A percentile compares a stretch with the other conserved stretches of the same genome.
These are phyloP conservation scores for Acholoe squamosa DNA, from an alignment of 2,888 invertebrate genomes.

Conservation along the genomic window DNA sequence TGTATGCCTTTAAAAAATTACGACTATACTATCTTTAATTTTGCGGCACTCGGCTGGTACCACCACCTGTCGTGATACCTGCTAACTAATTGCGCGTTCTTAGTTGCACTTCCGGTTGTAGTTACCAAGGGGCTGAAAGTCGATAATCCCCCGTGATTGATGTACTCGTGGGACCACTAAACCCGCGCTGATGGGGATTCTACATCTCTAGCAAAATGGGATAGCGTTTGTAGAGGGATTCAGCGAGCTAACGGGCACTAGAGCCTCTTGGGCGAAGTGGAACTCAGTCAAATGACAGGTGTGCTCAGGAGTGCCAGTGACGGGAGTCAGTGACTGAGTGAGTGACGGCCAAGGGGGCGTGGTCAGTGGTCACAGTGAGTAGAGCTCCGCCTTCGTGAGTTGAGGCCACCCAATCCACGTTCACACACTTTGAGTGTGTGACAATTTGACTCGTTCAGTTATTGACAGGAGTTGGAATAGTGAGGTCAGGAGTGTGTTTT, in stretches of 20 bases:
- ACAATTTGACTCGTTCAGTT: no score
- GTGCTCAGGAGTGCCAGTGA: background rate
- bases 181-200: background rate
- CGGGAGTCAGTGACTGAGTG: background rate
- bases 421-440: no score
- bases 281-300: background rate
- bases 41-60: no score
- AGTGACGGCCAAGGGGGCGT: no score
- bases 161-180: background rate
- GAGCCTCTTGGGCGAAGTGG: background rate
- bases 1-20: no score
- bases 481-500: no score
- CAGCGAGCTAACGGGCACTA: background rate
- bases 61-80: no score
- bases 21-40: no score
- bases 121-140: background rate
- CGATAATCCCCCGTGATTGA: constrained; percentile 4
- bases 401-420: no score
- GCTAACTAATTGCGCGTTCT: background rate
- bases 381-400: no score
- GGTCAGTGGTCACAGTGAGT: no score
- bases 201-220: background rate
- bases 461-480: no score
- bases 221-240: background rate
- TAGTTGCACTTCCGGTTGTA: constrained; percentile 27